Base-by-base conservation (phyloP, 2,113 vertebrate species). In the Galeopterus variegatus region DNA sequence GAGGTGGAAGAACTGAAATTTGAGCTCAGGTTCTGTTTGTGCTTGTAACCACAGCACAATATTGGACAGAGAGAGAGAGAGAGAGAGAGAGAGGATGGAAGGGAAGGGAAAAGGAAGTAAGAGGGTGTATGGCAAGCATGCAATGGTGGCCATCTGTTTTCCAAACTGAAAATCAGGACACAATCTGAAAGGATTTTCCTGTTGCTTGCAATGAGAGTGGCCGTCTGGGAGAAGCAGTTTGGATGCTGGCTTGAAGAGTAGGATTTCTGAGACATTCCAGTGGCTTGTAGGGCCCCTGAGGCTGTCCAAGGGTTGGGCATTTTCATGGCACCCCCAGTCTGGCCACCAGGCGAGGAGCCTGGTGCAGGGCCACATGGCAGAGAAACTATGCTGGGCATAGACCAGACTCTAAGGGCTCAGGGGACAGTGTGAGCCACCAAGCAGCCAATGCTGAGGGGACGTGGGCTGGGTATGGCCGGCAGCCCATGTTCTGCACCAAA, bases 201-300 rank as follows among this genome's bases (percentile, higher is more conserved):
- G 77, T 89, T 87, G 95, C 92, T 95, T 1, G 26, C 90, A 67
- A 54, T 82, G 88, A 95, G 82, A 97, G 86, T 70, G 80, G 89
- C 96, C 0, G 69, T 86, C 96, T 94, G 96, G 93, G 97, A 97
- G 96, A 94, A 83, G 93, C n/a, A n/a, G 95, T 93, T 96, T 97
- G 97, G 96, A 97, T 33, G 69, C 54, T n/a, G 67, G 96, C 97
- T 97, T 75, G 69, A 54, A 96, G 95, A 92, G 93, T 96, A 95
- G 96, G 97, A 96, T 97, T 96, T 97, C 90, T 86, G 96, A 98
- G 97, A 97, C 96, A 98, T 98, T 98, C 97, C 96, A 96, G 97
- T 97, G 97, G 93, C 93, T 97, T 97, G 90, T 86, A 95, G 96
- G 95, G 96, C 93, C 92, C 89, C 80, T 0, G 14, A 97, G 96